phyloP scores from a whole-genome alignment of 2,113 vertebrate species.

The Phocoena sinus region DNA sequence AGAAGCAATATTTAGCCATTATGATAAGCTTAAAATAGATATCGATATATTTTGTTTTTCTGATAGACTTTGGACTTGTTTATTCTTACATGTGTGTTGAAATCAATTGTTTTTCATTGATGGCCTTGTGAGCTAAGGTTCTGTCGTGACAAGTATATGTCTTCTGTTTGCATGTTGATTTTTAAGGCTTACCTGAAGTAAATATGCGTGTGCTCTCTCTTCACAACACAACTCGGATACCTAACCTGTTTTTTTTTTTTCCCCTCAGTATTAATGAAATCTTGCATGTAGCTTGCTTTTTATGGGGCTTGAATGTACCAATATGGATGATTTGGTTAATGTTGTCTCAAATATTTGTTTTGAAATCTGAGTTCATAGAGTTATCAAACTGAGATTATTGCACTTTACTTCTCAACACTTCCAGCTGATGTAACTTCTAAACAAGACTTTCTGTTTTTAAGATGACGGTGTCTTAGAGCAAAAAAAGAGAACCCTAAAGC shows the following conservation, averaged over 20 bases:
- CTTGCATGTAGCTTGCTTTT: conserved; percentile 72
- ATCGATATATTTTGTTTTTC: conserved; percentile 28
- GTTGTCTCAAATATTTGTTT: conserved; percentile 46
- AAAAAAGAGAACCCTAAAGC: conserved; percentile 36
- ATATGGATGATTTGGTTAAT: conserved; percentile 57
- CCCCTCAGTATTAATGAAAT: conserved; percentile 49
- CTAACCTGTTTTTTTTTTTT: conserved; percentile 19
- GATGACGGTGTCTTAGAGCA: conserved; percentile 56
- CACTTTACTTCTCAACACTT: conserved; percentile 44
- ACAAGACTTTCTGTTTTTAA: conserved; percentile 47
- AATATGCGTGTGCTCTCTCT: not conserved
- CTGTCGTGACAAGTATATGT: conserved; percentile 32
- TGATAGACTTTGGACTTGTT: conserved; percentile 40
- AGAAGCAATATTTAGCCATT: conserved; percentile 57
- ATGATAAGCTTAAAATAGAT: conserved; percentile 40
- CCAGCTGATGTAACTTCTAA: conserved; percentile 28
- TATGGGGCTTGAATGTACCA: conserved; percentile 46
- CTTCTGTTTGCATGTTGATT: conserved; percentile 61
- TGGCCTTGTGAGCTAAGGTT: conserved; percentile 33
- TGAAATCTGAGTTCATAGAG: conserved; percentile 12
- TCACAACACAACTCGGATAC: conserved; percentile 19
- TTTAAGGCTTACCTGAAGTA: conserved; percentile 44
- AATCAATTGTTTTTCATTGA: conserved; percentile 53
- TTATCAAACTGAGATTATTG: conserved; percentile 33
- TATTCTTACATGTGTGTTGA: conserved; percentile 49